Conservation (phyloP, 1,140 invertebrate genomes). For the Oreohelix idahoensis region DNA sequence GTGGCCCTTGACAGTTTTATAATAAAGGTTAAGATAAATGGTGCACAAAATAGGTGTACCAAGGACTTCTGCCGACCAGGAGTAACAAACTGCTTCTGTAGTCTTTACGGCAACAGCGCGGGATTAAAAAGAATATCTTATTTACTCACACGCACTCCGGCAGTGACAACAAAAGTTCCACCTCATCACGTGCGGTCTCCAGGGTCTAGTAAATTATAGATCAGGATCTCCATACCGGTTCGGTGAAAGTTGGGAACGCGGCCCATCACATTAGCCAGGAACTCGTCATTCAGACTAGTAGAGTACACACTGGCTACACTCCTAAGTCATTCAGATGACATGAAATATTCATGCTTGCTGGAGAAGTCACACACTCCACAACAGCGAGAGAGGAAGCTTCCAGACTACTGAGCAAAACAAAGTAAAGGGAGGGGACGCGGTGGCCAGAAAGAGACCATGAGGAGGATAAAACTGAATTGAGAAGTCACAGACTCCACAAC, state of each 20-base stretch:
- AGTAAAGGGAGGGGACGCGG: too few species aligned
- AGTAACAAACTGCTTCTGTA: neutral
- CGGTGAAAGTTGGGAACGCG: neutral
- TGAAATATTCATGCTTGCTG: constrained; percentile 1
- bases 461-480: too few species aligned
- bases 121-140: neutral
- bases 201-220: constrained; percentile 5
- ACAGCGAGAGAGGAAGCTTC: neutral
- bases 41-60: too few species aligned
- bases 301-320: neutral
- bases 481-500: neutral
- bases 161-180: neutral
- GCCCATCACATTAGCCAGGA: neutral
- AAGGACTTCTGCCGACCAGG: too few species aligned
- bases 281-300: neutral
- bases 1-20: too few species aligned
- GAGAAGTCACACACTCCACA: neutral
- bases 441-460: too few species aligned
- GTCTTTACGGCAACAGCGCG: neutral
- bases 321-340: neutral
- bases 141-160: neutral
- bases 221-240: neutral
- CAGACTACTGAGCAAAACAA: too few species aligned
- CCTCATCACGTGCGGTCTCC: neutral
- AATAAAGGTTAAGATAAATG: too few species aligned